These are phyloP conservation scores for Lophius piscatorius DNA, from an alignment of 2,113 vertebrate genomes.

Conservation along the genomic window DNA sequence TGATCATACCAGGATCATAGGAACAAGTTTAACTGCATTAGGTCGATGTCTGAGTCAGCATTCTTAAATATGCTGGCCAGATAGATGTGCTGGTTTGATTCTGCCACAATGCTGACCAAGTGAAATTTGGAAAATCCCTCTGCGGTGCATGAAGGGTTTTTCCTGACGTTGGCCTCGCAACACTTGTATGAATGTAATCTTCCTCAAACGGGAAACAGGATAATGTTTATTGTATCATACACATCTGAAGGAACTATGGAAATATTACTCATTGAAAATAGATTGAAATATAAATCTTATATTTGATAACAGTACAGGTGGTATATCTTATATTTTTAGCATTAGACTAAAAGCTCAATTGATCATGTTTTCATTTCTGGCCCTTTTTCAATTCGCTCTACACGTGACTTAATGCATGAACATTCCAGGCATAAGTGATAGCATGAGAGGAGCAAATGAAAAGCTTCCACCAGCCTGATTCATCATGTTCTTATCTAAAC, in stretches of 20 bases:
- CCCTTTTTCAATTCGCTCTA: conserved; percentile 3
- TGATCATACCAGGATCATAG: no score
- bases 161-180: conserved; percentile 24
- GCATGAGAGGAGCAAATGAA: conserved; percentile 27
- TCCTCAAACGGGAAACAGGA: conserved; percentile 1
- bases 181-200: conserved; percentile 6
- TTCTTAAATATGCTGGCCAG: no score
- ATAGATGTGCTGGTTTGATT: neutral
- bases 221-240: neutral
- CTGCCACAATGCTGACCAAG: neutral
- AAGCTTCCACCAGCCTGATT: conserved; percentile 37
- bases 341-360: no score
- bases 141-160: conserved; percentile 2
- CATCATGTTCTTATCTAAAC: conserved; percentile 51
- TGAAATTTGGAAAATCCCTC: conserved; percentile 35
- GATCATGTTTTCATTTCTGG: neutral
- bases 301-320: no score
- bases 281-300: no score
- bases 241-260: no score
- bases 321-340: no score
- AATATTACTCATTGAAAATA: no score
- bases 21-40: no score
- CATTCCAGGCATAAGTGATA: neutral
- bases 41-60: no score
- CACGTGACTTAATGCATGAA: neutral